These are phyloP conservation scores for Baryphthengus martii DNA, from an alignment of 2,113 vertebrate species.

Conservation along the genomic window DNA sequence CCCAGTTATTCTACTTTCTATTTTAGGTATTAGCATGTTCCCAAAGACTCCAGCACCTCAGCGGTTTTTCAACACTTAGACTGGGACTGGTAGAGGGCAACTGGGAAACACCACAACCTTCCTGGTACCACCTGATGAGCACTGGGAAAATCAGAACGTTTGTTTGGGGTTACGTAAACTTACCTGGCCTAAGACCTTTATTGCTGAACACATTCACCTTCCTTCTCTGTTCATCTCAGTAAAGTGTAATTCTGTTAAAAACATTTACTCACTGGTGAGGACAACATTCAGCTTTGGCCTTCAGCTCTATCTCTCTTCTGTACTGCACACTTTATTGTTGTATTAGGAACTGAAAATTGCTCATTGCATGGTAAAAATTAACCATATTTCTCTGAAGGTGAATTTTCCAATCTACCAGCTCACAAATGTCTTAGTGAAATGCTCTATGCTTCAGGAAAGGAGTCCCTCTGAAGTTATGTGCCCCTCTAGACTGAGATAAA, in stretches of 20 bases:
- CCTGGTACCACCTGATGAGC: not conserved
- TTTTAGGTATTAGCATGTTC: not conserved
- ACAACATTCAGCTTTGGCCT: not conserved
- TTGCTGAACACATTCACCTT: not conserved
- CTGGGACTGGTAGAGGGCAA: not conserved
- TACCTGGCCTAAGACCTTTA: not conserved
- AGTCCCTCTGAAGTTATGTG: constrained; percentile 28
- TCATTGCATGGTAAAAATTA: not conserved
- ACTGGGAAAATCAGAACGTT: not conserved
- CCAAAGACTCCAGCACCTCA: not conserved
- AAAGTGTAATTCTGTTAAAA: not conserved
- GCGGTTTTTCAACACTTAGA: not conserved
- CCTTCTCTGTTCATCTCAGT: not conserved
- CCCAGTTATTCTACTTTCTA: not conserved
- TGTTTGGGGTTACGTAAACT: not conserved
- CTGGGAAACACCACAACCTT: not conserved
- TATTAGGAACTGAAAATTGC: not conserved
- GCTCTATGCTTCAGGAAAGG: not conserved
- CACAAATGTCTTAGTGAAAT: not conserved
- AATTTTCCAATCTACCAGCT: not conserved
- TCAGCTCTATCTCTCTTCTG: not conserved
- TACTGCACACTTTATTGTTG: not conserved
- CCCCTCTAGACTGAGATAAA: constrained; percentile 54
- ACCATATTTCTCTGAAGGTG: not conserved
- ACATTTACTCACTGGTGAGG: not conserved